Percentiles rank a stretch among this genome's conserved stretches.
Conservation (phyloP, 2,888 invertebrate genomes). For the Heliconius sara region DNA sequence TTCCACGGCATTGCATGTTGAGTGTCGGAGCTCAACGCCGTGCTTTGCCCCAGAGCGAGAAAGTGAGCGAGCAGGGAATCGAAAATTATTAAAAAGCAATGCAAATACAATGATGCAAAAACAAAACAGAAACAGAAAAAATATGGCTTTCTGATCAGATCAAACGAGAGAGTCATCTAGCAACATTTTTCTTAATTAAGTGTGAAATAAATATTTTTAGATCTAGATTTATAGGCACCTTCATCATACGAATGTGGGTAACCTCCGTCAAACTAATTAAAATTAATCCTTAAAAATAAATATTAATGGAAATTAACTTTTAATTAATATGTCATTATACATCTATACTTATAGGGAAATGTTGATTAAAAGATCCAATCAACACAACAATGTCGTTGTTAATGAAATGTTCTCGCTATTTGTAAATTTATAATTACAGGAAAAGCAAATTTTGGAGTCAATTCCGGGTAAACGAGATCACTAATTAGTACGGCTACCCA, state of each 20-base stretch:
- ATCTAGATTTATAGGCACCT: neutral
- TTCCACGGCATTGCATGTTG: no score
- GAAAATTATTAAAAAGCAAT: no score
- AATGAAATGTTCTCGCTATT: slow-evolving; percentile 49
- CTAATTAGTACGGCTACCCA: slow-evolving; percentile 48
- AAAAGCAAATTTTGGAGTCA: slow-evolving; percentile 49
- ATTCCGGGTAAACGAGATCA: slow-evolving; percentile 49
- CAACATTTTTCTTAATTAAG: no score
- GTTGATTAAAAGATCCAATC: slow-evolving; percentile 47
- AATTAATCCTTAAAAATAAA: neutral
- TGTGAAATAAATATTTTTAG: no score
- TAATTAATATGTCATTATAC: slow-evolving; percentile 30
- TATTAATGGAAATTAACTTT: slow-evolving; percentile 8
- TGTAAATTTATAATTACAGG: slow-evolving; percentile 49
- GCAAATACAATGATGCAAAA: no score
- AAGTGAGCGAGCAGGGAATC: no score
- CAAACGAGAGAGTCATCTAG: no score
- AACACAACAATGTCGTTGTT: slow-evolving; percentile 46
- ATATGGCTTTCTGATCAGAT: no score
- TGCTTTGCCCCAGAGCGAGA: no score
- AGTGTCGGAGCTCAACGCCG: no score
- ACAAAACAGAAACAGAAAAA: no score
- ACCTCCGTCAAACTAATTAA: neutral
- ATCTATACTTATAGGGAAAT: slow-evolving; percentile 35
- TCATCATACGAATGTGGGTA: neutral